phyloP scores from a whole-genome alignment of 2,888 invertebrate species.

The Willowsia nigromaculata region DNA sequence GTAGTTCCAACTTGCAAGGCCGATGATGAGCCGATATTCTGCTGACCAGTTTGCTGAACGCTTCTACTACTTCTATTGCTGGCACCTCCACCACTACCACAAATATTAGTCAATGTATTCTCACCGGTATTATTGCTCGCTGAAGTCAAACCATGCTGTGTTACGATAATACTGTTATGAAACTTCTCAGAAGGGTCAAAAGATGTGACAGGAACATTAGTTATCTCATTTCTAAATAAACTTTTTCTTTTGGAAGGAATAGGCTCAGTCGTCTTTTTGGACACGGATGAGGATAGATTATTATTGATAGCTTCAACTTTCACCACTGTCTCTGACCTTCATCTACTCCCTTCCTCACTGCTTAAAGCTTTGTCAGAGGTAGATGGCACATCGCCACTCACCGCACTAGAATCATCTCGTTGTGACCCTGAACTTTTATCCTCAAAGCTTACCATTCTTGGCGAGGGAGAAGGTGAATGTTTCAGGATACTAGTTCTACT shows the following conservation, averaged over 20 bases:
- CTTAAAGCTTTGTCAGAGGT: background rate
- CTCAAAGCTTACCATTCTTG: slow-evolving; percentile 59
- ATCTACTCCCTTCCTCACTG: slow-evolving; percentile 11
- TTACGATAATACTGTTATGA: slow-evolving; percentile 45
- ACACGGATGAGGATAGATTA: slow-evolving; percentile 69
- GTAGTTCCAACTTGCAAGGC: slow-evolving; percentile 20
- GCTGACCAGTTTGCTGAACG: slow-evolving; percentile 34
- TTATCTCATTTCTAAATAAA: slow-evolving; percentile 65
- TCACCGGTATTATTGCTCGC: slow-evolving; percentile 4
- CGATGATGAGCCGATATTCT: background rate
- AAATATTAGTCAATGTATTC: background rate
- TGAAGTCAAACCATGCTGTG: slow-evolving; percentile 36
- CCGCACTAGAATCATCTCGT: background rate
- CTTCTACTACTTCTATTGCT: background rate
- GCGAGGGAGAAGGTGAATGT: slow-evolving; percentile 55
- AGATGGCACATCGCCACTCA: background rate
- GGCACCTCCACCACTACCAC: background rate
- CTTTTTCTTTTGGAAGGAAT: slow-evolving; percentile 68
- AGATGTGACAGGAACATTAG: slow-evolving; percentile 61
- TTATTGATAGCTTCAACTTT: slow-evolving; percentile 70
- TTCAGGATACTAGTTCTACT: slow-evolving; percentile 63
- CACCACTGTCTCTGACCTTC: slow-evolving; percentile 59
- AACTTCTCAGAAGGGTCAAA: slow-evolving; percentile 58
- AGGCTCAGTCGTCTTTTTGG: slow-evolving; percentile 65
- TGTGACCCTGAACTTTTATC: slow-evolving; percentile 64